Percentiles rank a stretch among this genome's conserved stretches.
Evolutionary conservation across 2,888 invertebrate genomes (phyloP).

Genomic region (Proisotoma minuta): DNA sequence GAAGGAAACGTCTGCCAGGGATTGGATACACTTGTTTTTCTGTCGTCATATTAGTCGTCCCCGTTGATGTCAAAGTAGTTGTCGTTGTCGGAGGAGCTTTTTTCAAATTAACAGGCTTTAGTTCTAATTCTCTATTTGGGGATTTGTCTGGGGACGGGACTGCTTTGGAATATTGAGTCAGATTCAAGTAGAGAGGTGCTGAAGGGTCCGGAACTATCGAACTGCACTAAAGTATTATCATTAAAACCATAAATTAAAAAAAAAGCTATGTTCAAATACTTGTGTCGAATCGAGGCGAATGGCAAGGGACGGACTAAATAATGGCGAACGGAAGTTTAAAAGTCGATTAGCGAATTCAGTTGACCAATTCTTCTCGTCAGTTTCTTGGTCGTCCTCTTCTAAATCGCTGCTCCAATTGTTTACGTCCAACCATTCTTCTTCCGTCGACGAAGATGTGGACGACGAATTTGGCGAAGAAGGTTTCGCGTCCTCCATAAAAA

Average conservation of each 20-base stretch:
- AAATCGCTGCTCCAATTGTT: too few species aligned
- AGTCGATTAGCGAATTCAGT: background rate
- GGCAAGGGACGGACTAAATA: background rate
- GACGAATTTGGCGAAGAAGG: too few species aligned
- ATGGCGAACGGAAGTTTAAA: background rate
- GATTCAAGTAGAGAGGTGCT: constrained; percentile 27
- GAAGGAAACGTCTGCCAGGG: constrained; percentile 42
- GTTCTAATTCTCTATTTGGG: constrained; percentile 18
- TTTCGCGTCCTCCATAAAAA: too few species aligned
- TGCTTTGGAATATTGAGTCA: constrained; percentile 31
- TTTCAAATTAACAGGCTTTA: background rate
- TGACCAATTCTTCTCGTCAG: background rate
- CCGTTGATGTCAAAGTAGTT: background rate
- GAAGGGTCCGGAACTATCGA: background rate
- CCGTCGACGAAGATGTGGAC: too few species aligned
- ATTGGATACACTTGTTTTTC: constrained; percentile 35
- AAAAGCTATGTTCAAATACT: background rate
- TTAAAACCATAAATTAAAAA: background rate
- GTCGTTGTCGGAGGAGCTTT: background rate
- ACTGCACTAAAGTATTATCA: background rate
- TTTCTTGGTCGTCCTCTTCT: background rate
- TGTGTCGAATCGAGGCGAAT: background rate
- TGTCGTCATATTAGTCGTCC: background rate
- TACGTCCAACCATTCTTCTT: too few species aligned
- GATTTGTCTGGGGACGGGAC: constrained; percentile 22